Conservation (phyloP, 1,140 invertebrate genomes). For the Zaprionus camerounensis region DNA sequence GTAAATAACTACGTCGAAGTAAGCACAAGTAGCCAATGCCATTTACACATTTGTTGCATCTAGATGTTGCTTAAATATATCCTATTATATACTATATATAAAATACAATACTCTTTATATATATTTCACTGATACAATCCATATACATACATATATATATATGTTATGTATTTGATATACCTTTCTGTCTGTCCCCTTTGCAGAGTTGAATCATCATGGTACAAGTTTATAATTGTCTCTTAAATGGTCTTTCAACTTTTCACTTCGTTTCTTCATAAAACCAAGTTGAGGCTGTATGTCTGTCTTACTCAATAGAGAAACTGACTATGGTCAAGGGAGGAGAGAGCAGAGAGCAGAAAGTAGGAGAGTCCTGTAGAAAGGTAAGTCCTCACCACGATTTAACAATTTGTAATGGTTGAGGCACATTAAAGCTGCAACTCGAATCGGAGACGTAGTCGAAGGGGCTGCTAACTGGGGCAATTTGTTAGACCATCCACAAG, state of each 20-base stretch:
- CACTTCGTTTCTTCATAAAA: background rate
- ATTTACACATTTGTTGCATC: too few species aligned
- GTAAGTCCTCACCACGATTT: constrained; percentile 30
- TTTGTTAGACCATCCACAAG: constrained; percentile 41
- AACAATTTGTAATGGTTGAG: constrained; percentile 46
- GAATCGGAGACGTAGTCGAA: background rate
- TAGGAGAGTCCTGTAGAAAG: background rate
- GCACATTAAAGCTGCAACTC: constrained; percentile 31
- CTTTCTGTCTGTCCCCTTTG: too few species aligned
- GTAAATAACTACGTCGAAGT: too few species aligned
- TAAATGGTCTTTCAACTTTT: background rate
- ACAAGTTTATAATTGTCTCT: too few species aligned
- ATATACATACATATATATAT: too few species aligned
- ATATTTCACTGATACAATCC: too few species aligned
- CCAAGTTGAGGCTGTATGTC: background rate
- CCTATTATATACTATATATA: too few species aligned
- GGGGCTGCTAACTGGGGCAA: constrained; percentile 23
- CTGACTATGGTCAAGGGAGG: background rate
- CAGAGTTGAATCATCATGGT: too few species aligned
- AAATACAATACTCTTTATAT: too few species aligned
- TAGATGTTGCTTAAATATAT: too few species aligned
- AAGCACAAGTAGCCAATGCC: too few species aligned
- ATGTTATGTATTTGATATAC: too few species aligned
- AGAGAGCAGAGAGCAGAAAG: background rate
- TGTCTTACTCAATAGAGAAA: background rate